Base-by-base conservation (phyloP, 1,140 invertebrate genomes). In the Zaprionus nigranus region DNA sequence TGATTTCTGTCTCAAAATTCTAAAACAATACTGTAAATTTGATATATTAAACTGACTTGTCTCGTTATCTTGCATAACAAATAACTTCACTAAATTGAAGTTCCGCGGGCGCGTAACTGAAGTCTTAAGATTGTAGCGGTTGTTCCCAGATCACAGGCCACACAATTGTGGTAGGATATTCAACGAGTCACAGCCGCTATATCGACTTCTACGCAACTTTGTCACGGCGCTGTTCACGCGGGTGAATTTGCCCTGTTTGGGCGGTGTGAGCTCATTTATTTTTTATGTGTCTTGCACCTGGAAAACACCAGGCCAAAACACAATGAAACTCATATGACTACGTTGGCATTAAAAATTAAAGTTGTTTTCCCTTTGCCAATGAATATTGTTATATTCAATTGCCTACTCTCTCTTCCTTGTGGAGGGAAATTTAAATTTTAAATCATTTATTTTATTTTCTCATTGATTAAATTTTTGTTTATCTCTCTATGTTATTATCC, bases 201-300 rank as follows among this genome's bases (percentile, higher is more conserved):
- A 20, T 36, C 26, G 20, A 26, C 49, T 26, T 38, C 36, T 70
- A 58, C 64, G 56, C 56, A 63, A 74, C 75, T 80, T 87, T 82
- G 40, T 65, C 80, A 61, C 58, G 34, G 67, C 60, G 75, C 66
- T 68, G 59, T 63, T 60, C 30, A 34, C 30, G 60, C 34, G 34
- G 64, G 56, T 74, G 72, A 78, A 61, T 53, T 66, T 60, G 63
- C 61, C 76, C 40, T 54, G 60, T 40, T 59, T 43, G 63, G 40
- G n/a, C 28, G 72, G 73, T 73, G 60, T 81, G 75, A 56, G 78
- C 68, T 85, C 81, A 90, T 90, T 81, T 90, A 84, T 81, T 72
- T 88, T 88, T 81, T 72, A 88, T 88, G 66, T 81, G 81, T 43
- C 58, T 85, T 85, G 81, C 85, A 90, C 85, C 85, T 88, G 85